A percentile compares a stretch with the other conserved stretches of the same genome.
Evolutionary conservation across 2,888 invertebrate genomes (phyloP).

Genomic region (Apamea sordens): DNA sequence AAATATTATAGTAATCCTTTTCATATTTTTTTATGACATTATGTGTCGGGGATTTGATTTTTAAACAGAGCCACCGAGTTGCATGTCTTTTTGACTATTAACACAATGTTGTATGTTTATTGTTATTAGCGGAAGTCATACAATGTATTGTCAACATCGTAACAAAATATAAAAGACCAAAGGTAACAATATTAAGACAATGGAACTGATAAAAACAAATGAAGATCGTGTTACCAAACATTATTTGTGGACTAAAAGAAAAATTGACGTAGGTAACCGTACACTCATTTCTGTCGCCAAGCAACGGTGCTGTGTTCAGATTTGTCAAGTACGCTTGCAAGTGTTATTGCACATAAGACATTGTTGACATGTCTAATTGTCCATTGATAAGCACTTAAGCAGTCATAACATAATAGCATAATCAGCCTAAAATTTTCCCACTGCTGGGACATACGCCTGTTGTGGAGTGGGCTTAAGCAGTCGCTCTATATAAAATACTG

Average conservation of each 20-base stretch:
- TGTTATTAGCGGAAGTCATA: constrained; percentile 29
- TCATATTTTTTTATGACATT: too few species aligned
- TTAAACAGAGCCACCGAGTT: too few species aligned
- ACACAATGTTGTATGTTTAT: neutral
- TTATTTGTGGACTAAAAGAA: neutral
- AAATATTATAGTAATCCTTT: too few species aligned
- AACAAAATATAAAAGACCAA: constrained; percentile 41
- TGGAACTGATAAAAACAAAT: constrained; percentile 47
- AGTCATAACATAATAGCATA: too few species aligned
- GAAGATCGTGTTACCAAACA: constrained; percentile 46
- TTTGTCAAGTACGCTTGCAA: neutral
- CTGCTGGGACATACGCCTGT: too few species aligned
- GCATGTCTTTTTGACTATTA: neutral
- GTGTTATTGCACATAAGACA: too few species aligned
- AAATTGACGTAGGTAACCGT: too few species aligned
- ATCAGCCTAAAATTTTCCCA: too few species aligned
- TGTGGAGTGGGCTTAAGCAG: neutral
- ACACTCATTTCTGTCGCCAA: neutral
- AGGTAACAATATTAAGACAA: constrained; percentile 48
- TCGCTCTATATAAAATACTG: too few species aligned
- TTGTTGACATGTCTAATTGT: neutral
- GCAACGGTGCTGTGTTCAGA: neutral
- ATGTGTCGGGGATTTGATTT: too few species aligned
- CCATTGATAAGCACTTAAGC: neutral
- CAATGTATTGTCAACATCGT: constrained; percentile 38